These are phyloP conservation scores for Phorcus lineatus DNA, from an alignment of 2,888 invertebrate genomes.

Conservation along the genomic window DNA sequence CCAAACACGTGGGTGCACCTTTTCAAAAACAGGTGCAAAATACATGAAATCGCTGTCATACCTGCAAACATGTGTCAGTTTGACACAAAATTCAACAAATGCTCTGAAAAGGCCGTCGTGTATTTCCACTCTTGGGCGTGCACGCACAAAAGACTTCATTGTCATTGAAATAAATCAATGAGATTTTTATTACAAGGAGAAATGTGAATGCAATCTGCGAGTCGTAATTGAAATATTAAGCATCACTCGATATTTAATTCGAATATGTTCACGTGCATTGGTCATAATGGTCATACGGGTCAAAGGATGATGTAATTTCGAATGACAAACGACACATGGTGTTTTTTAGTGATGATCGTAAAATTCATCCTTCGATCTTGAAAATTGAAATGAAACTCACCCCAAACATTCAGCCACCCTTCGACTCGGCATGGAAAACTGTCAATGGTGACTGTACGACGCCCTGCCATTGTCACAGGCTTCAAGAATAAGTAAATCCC, in stretches of 20 bases:
- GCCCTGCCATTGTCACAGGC: constrained; percentile 2
- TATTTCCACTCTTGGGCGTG: not conserved
- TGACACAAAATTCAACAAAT: not conserved
- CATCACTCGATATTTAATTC: no score
- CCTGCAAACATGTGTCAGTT: not conserved
- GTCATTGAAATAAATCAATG: not conserved
- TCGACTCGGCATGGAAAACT: constrained; percentile 48
- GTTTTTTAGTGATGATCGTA: no score
- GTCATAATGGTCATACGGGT: no score
- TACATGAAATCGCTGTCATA: not conserved
- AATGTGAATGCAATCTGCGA: no score
- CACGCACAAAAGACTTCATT: constrained; percentile 5
- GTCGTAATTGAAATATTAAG: no score
- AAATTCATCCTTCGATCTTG: not conserved
- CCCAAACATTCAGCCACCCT: constrained; percentile 59
- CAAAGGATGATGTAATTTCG: no score
- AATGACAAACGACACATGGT: no score
- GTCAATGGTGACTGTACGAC: constrained; percentile 14
- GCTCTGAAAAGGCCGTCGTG: not conserved
- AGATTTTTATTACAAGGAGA: no score
- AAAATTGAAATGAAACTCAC: constrained; percentile 39
- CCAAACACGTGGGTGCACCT: not conserved
- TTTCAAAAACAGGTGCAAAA: not conserved
- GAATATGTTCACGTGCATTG: no score
- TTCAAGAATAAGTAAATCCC: not conserved